Evolutionary conservation across 2,113 vertebrate species (phyloP).

Genomic region (Dicaeum eximium): DNA sequence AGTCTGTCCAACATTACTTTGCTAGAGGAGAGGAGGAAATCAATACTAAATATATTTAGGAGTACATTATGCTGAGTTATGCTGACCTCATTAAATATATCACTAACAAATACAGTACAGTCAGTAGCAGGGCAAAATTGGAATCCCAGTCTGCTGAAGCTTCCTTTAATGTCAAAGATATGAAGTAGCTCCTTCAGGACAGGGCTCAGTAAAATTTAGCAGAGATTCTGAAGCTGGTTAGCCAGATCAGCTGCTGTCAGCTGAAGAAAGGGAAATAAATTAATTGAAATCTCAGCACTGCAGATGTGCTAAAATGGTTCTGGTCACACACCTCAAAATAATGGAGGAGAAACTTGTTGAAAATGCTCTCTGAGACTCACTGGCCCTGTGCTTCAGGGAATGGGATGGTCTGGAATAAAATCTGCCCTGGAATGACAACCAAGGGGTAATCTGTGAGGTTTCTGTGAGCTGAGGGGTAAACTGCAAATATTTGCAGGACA

Average conservation of each 20-base stretch:
- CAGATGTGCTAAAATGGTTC: background rate
- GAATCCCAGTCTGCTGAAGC: background rate
- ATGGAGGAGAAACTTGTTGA: background rate
- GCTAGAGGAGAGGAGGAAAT: constrained; percentile 24
- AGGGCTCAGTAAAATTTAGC: background rate
- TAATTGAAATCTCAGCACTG: background rate
- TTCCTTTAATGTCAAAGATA: background rate
- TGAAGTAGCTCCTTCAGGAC: background rate
- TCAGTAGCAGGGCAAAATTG: background rate
- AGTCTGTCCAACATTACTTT: background rate
- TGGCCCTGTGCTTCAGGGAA: background rate
- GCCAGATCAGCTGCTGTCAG: background rate
- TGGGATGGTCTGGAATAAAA: background rate
- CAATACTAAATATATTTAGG: constrained; percentile 37
- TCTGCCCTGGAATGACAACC: background rate
- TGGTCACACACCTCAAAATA: background rate
- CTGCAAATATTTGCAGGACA: background rate
- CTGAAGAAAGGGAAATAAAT: background rate
- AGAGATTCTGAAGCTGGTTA: background rate
- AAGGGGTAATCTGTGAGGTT: background rate
- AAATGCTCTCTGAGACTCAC: background rate
- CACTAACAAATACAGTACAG: background rate
- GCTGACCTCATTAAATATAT: constrained; percentile 41
- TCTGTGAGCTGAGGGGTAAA: background rate
- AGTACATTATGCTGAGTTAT: constrained; percentile 32